Base-by-base conservation (phyloP, 2,888 invertebrate species). In the Acanthoscelides obtectus region DNA sequence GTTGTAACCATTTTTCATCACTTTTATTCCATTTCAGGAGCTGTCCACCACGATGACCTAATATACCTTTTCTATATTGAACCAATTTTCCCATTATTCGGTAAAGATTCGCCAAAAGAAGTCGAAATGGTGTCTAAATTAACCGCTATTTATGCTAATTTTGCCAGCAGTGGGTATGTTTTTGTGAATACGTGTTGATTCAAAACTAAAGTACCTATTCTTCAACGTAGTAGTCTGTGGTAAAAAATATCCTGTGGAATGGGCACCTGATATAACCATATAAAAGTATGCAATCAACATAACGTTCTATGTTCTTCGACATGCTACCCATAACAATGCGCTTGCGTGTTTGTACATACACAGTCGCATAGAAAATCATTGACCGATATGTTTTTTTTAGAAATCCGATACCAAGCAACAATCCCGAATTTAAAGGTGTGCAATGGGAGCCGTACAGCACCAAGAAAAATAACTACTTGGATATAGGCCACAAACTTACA, bases 41-140 rank as follows among this genome's bases (percentile, higher is more conserved):
- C 85, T 22, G 86, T 85, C 0, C 87, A 88, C 76, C 84, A 87
- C 76, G 87, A 88, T 75, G 89, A 89, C 77, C 80, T 88, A 70
- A 86, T 88, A 76, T 89, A 88, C 77, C 75, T 89, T 4, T 88
- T 88, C 78, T 84, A 82, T 77, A 82, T 82, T 67, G 75, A 77
- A n/a, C 78, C 80, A 70, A 75, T 79, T n/a, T 81, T 83, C 68
- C 86, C 86, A 0, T 79, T 77, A 25, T 85, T 87, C 72, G 79
- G 84, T 6, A 79, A 78, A 3, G 78, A 75, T 0, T 85, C 84
- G 8, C 84, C 85, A 0, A 75, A 74, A 65, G 88, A 87, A 79
- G 79, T 83, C 20, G 76, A 80, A 45, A 85, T 86, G 72, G 84
- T 88, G 0, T 80, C 84, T 19, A 82, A 84, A 22, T 80, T 86